Evolutionary conservation across 2,113 vertebrate species (phyloP), one percentile per base, ranked within the genome.

Genomic region (Neolamprologus brichardi): DNA sequence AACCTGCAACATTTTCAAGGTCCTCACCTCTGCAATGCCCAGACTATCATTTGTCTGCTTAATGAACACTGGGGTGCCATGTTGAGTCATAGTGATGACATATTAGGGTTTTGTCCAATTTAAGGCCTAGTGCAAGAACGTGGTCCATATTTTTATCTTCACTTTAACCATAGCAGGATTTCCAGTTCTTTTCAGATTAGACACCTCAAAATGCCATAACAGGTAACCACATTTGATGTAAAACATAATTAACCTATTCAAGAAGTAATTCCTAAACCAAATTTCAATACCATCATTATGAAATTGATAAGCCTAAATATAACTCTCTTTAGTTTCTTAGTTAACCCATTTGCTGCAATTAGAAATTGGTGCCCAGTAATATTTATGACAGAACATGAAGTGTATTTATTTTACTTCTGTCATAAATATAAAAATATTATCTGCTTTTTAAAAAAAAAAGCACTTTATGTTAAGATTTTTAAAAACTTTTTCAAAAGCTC

Each of bases 71-170:
- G 81, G 62, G 88, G 82, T 94, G 91, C 82, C 85, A 91, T 84
- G 52, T 90, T 88, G 88, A 90, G 81, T 87, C 91, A 89, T 81
- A 85, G 84, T 84, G 79, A 91, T 93, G 89, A 92, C 88, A 87
- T 93, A 93, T 93, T 87, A 90, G 84, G 54, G 64, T 91, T 88
- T 81, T 86, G 87, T 89, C 88, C 89, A 90, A 88, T 92, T 91
- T 91, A 85, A 87, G 67, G 32, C 34, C 62, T 53, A 83, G 60
- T 60, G 81, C 67, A 88, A 86, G 81, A 79, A 44, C 37, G 13
- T 67, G 58, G 52, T 53, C 62, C 52, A 84, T 87, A 23, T 81
- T 89, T 87, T 51, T 30, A 72, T 84, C 41, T 49, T 84, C 64
- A 6, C 13, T 54, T 82, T 20, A 89, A 46, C 82, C 28, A 39